Percentiles rank a stretch among this genome's conserved stretches.
Evolutionary conservation across 2,888 invertebrate genomes (phyloP).

Genomic region (Daptonema setosum): DNA sequence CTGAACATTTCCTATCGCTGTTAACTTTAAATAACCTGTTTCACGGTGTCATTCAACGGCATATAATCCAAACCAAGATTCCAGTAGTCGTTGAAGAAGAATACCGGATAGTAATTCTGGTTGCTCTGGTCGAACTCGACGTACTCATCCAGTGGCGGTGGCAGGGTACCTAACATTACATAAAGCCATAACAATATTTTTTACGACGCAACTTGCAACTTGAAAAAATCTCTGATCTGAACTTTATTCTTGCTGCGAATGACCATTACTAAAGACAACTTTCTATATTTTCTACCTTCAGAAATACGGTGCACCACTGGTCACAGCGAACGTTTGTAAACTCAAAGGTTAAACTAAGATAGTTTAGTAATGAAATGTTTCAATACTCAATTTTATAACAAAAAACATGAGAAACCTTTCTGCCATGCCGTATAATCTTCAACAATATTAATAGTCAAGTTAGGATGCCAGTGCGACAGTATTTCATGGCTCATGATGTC

Average conservation of each 20-base stretch:
- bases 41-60: slow-evolving; percentile 61
- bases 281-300: too few relatives aligned
- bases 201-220: too few relatives aligned
- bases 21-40: too few relatives aligned
- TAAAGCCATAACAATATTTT: too few relatives aligned
- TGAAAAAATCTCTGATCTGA: too few relatives aligned
- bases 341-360: background rate
- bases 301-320: too few relatives aligned
- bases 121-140: slow-evolving; percentile 44
- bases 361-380: background rate
- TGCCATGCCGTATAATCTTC: slow-evolving; percentile 89
- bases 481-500: slow-evolving; percentile 44
- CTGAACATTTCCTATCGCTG: too few relatives aligned
- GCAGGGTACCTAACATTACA: slow-evolving; percentile 10
- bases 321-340: too few relatives aligned
- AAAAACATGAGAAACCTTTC: slow-evolving; percentile 37
- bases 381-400: background rate
- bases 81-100: slow-evolving; percentile 95
- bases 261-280: too few relatives aligned
- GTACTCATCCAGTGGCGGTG: slow-evolving; percentile 14
- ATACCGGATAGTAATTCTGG: slow-evolving; percentile 67
- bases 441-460: slow-evolving; percentile 78
- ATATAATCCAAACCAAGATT: slow-evolving; percentile 62
- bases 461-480: slow-evolving; percentile 96
- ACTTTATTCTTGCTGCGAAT: too few relatives aligned